phyloP scores from a whole-genome alignment of 1,140 invertebrate genomes.

The Panagrolaimus sp. region DNA sequence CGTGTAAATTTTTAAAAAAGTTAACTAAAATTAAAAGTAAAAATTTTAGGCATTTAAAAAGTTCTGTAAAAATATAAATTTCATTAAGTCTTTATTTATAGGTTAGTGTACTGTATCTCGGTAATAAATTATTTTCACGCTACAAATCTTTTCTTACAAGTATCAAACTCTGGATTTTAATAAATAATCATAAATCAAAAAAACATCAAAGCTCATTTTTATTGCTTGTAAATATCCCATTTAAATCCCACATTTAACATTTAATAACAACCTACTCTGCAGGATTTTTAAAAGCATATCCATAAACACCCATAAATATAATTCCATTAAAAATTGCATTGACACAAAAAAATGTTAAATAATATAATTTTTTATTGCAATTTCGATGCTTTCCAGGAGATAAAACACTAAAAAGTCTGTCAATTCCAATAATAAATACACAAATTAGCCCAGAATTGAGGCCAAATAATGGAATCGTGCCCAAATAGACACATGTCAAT shows the following conservation, averaged over 20 bases:
- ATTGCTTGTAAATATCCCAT: neutral
- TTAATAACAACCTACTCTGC: neutral
- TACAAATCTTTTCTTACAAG: too few relatives aligned
- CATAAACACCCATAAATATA: neutral
- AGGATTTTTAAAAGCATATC: neutral
- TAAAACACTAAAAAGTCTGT: neutral
- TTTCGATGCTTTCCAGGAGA: neutral
- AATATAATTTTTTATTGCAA: neutral
- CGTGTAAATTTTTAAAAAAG: too few relatives aligned
- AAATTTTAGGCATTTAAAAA: too few relatives aligned
- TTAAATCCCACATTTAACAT: too few relatives aligned
- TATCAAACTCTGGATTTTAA: too few relatives aligned
- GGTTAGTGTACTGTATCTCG: too few relatives aligned
- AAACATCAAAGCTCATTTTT: neutral
- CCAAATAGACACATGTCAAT: neutral
- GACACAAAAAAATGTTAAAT: neutral
- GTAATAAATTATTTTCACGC: too few relatives aligned
- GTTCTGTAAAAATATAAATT: too few relatives aligned
- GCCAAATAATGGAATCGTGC: neutral
- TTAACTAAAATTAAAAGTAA: too few relatives aligned
- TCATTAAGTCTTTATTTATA: too few relatives aligned
- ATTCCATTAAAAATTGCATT: neutral
- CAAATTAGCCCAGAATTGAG: neutral
- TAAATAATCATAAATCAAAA: too few relatives aligned
- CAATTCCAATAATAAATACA: slow-evolving; percentile 2